phyloP scores from a whole-genome alignment of 2,888 invertebrate genomes.

The Lomographa bimaculata region DNA sequence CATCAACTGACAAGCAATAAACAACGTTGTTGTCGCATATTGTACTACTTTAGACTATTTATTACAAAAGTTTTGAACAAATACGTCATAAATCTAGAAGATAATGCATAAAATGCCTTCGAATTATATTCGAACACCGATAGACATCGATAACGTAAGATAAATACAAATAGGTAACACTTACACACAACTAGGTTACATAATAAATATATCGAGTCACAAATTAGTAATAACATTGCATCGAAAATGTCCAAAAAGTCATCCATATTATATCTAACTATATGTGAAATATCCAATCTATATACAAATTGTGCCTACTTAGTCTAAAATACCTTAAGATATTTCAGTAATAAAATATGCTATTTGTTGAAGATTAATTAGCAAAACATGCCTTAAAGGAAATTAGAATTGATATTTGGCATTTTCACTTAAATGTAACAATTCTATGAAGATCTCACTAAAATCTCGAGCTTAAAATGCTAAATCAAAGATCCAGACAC shows the following conservation, averaged over 20 bases:
- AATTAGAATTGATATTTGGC: slow-evolving; percentile 4
- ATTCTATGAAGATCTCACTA: too few relatives aligned
- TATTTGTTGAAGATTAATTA: too few relatives aligned
- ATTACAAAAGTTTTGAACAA: too few relatives aligned
- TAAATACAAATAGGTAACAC: slow-evolving; percentile 21
- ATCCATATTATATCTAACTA: background rate
- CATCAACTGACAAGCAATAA: too few relatives aligned
- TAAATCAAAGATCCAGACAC: too few relatives aligned
- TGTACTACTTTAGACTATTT: too few relatives aligned
- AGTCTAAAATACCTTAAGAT: slow-evolving; percentile 2
- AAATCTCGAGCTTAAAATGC: too few relatives aligned
- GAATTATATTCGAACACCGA: slow-evolving; percentile 26
- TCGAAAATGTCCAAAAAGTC: slow-evolving; percentile 4
- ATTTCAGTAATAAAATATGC: too few relatives aligned
- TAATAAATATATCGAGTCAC: slow-evolving; percentile 7
- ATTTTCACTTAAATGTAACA: slow-evolving; percentile 1
- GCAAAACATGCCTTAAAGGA: too few relatives aligned
- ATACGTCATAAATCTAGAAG: too few relatives aligned
- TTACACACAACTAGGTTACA: slow-evolving; percentile 10
- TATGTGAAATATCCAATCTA: slow-evolving; percentile 2
- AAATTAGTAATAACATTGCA: slow-evolving; percentile 13
- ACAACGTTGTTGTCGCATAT: too few relatives aligned
- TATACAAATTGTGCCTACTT: slow-evolving; percentile 23
- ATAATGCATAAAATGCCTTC: slow-evolving; percentile 12
- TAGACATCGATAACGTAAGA: slow-evolving; percentile 3